Evolutionary conservation across 1,140 invertebrate genomes (phyloP).

Genomic region (Magallana ariakensis): DNA sequence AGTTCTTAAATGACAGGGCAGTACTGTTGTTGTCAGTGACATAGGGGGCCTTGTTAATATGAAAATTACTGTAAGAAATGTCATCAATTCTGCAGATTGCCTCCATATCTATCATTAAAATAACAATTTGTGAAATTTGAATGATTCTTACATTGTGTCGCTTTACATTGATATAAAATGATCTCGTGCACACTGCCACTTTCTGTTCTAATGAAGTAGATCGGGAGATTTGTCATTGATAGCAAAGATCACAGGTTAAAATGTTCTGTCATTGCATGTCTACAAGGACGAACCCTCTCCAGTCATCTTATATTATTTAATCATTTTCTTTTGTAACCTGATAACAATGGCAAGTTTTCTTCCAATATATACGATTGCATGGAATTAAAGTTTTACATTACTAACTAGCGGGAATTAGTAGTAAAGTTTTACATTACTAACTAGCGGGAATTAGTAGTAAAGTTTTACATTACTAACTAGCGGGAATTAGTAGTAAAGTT

Average conservation of each 20-base stretch:
- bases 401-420: too few species aligned
- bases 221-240: neutral
- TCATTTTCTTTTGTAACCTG: neutral
- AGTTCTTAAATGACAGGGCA: neutral
- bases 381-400: too few species aligned
- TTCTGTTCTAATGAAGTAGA: neutral
- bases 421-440: too few species aligned
- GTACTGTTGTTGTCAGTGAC: neutral
- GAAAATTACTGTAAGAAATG: neutral
- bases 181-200: neutral
- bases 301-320: neutral
- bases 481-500: too few species aligned
- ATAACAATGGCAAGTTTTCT: neutral
- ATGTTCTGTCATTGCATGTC: neutral
- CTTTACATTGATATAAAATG: neutral
- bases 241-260: neutral
- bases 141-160: neutral
- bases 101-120: neutral
- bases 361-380: too few species aligned
- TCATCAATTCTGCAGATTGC: neutral
- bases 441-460: too few species aligned
- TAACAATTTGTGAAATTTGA: neutral
- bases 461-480: too few species aligned
- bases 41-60: neutral
- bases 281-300: neutral